Evolutionary conservation across 2,888 invertebrate genomes (phyloP), one percentile per base, ranked within the genome.

Genomic region (Seira musarum): DNA sequence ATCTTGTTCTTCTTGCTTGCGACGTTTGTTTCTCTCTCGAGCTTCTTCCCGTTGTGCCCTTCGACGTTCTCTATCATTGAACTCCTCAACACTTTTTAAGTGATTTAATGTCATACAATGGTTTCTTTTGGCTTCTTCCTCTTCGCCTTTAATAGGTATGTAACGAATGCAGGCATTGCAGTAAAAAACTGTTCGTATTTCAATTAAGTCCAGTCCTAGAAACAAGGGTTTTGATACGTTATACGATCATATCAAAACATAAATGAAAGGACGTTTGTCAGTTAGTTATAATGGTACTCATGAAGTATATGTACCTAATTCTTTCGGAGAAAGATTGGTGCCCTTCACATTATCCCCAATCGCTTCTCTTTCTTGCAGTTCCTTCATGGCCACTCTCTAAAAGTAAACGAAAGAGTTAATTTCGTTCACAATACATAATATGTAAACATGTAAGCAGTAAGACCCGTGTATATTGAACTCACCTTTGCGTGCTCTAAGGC

Each of bases 401-500:
- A 17, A 57, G 60, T 57, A 24, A 69, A 57, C 6, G 1, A 5
- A 24, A 22, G 46, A n/a, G n/a, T n/a, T n/a, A n/a, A n/a, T n/a
- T n/a, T n/a, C n/a, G n/a, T n/a, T n/a, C n/a, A n/a, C n/a, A n/a
- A n/a, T n/a, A n/a, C n/a, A n/a, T n/a, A n/a, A n/a, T n/a, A n/a
- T n/a, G n/a, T n/a, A n/a, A n/a, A n/a, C n/a, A n/a, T n/a, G n/a
- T n/a, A n/a, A n/a, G n/a, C n/a, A n/a, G n/a, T n/a, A n/a, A n/a
- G n/a, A n/a, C n/a, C 19, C 8, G 15, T 49, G 21, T 17, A 24
- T 2, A 68, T 21, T 25, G 25, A 70, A 15, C 25, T 66, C 77
- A 84, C 86, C 84, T 87, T 87, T 19, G 84, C 85, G 69, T 87
- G 87, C 61, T 87, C 87, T 40, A 87, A 74, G n/a, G 87, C 84